These are phyloP conservation scores for Litoditis marina DNA, from an alignment of 2,888 invertebrate genomes.

Conservation along the genomic window DNA sequence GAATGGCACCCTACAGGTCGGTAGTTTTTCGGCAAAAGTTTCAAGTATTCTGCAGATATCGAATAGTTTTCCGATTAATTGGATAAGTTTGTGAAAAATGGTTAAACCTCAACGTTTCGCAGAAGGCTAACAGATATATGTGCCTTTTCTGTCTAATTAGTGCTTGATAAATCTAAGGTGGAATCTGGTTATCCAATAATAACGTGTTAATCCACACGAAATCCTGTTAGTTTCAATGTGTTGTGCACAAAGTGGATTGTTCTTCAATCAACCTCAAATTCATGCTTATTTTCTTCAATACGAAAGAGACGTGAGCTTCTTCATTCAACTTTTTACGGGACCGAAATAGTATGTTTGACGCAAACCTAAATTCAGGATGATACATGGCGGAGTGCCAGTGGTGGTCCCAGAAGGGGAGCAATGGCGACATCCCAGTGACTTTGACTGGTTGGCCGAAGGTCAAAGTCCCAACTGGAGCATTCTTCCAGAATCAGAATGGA, in stretches of 20 bases:
- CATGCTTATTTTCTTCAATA: background rate
- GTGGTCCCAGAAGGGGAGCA: slow-evolving; percentile 21
- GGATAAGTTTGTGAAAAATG: background rate
- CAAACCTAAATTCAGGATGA: too few relatives aligned
- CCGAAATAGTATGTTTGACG: too few relatives aligned
- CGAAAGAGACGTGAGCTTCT: background rate
- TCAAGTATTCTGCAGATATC: background rate
- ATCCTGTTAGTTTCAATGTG: too few relatives aligned
- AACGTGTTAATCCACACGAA: too few relatives aligned
- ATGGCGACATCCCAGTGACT: slow-evolving; percentile 35
- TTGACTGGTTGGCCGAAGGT: slow-evolving; percentile 41
- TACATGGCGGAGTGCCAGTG: slow-evolving; percentile 10
- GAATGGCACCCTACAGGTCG: slow-evolving; percentile 31
- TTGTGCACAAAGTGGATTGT: too few relatives aligned
- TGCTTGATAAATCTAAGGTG: too few relatives aligned
- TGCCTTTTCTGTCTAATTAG: too few relatives aligned
- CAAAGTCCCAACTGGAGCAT: slow-evolving; percentile 44
- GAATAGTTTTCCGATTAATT: background rate
- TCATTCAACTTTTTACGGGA: too few relatives aligned
- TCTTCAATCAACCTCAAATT: too few relatives aligned
- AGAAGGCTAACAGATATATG: too few relatives aligned
- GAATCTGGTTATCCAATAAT: too few relatives aligned
- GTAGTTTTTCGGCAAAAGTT: background rate
- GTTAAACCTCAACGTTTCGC: background rate
- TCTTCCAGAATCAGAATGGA: slow-evolving; percentile 21